phyloP scores from a whole-genome alignment of 2,797 vertebrate species.

The Pseudochirops corinnae region DNA sequence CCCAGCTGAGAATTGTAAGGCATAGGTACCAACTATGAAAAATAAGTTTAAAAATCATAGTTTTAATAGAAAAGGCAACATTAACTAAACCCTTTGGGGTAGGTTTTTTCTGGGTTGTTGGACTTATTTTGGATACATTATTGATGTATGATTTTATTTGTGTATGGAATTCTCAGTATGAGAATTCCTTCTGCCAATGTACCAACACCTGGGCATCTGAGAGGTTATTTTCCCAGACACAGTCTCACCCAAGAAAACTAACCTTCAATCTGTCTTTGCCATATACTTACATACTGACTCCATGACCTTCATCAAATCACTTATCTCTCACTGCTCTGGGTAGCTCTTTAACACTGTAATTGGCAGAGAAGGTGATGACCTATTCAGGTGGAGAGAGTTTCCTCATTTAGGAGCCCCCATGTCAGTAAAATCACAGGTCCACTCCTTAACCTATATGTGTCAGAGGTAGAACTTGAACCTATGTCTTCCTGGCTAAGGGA shows the following conservation, averaged over 20 bases:
- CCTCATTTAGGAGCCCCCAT: background rate
- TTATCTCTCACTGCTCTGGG: background rate
- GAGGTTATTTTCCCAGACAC: background rate
- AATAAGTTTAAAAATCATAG: too few species aligned
- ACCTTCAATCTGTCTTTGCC: background rate
- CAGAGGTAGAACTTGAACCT: background rate
- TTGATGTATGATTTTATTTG: background rate
- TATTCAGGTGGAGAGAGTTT: background rate
- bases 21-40: too few species aligned
- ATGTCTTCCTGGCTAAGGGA: background rate
- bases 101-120: too few species aligned
- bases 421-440: background rate
- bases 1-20: background rate
- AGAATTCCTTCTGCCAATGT: background rate
- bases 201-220: too few species aligned
- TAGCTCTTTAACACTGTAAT: background rate
- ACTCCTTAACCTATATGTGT: background rate
- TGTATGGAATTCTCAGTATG: background rate
- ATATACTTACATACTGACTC: too few species aligned
- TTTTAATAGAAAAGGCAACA: too few species aligned
- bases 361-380: background rate
- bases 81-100: too few species aligned
- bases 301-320: too few species aligned
- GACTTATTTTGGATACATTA: too few species aligned
- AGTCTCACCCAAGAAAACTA: background rate